These are phyloP conservation scores for Melanocharis versteri DNA, from an alignment of 2,113 vertebrate genomes.

Conservation along the genomic window DNA sequence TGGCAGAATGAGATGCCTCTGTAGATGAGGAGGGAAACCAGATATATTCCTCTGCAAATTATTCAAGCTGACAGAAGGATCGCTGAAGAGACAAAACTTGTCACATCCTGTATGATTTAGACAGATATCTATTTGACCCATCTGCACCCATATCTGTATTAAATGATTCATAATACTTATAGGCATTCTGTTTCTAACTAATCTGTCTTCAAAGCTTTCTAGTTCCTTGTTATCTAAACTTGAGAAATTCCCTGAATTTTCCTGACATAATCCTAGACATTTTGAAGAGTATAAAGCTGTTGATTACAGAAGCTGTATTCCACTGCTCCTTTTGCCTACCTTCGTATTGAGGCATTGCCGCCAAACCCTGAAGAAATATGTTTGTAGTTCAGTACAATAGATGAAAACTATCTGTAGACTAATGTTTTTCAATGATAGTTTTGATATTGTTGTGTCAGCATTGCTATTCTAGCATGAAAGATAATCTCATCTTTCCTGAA, in stretches of 20 bases:
- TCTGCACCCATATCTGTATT: conserved; percentile 14
- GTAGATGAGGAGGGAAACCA: background rate
- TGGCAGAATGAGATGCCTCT: conserved; percentile 21
- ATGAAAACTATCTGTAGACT: background rate
- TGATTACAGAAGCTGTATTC: conserved; percentile 14
- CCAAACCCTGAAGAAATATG: background rate
- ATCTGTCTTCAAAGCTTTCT: conserved; percentile 42
- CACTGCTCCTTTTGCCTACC: background rate
- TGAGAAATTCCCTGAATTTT: background rate
- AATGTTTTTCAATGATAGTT: background rate
- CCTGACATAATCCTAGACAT: conserved; percentile 18
- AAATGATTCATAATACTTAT: conserved; percentile 5
- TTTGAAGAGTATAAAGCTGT: conserved; percentile 1
- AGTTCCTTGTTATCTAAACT: conserved; percentile 20
- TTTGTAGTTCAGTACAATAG: background rate
- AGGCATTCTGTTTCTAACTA: conserved; percentile 31
- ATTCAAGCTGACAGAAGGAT: conserved; percentile 50
- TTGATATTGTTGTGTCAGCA: conserved; percentile 36
- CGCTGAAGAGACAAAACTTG: conserved; percentile 39
- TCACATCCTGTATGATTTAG: conserved; percentile 37
- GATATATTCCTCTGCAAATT: conserved; percentile 46
- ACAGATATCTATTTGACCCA: conserved; percentile 22
- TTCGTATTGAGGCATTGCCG: background rate
- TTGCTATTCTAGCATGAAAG: conserved; percentile 20
- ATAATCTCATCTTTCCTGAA: conserved; percentile 10